Evolutionary conservation across 2,797 vertebrate species (phyloP), one percentile per base, ranked within the genome.

Genomic region (Serranus cabrilla): DNA sequence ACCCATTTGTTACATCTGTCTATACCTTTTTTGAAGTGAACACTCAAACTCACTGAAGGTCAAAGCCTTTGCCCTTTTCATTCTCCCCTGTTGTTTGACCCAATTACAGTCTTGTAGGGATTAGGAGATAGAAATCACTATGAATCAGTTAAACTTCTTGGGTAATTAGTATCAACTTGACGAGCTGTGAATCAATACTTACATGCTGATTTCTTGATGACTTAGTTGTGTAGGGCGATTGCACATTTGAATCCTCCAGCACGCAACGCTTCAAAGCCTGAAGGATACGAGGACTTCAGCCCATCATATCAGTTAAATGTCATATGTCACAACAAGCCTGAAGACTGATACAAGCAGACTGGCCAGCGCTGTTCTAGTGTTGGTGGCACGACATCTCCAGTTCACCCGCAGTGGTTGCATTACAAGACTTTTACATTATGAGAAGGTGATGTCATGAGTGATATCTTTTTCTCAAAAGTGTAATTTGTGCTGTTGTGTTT

Each of bases 261-360:
- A 68, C 43, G n/a, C 40, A n/a, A 63, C 4, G 74, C 52, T 37
- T 6, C 40, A 51, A 20, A 73, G 34, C 56, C 66, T n/a, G 10
- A 72, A 80, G 56, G 77, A 63, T 23, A 17, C 46, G 1, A 42
- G 56, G 55, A 64, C 23, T 63, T 73, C 25, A 58, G 42, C 4
- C 58, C 65, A 78, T 91, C 83, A 54, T 76, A 71, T 78, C 79
- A 75, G 80, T 77, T 86, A 75, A 90, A 89, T 81, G 83, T 83
- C 83, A 86, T 45, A 56, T 82, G 86, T 88, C 85, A 78, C 60
- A 78, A 74, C 54, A 64, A 39, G 76, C 74, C 85, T 20, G 58
- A 13, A 54, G 82, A 84, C 34, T 54, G 46, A 65, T 25, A 39
- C 31, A 58, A 75, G 74, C 23, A 31, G 63, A 55, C 50, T n/a